Conservation (phyloP, 2,797 vertebrate species). For the Coregonus sp. region DNA sequence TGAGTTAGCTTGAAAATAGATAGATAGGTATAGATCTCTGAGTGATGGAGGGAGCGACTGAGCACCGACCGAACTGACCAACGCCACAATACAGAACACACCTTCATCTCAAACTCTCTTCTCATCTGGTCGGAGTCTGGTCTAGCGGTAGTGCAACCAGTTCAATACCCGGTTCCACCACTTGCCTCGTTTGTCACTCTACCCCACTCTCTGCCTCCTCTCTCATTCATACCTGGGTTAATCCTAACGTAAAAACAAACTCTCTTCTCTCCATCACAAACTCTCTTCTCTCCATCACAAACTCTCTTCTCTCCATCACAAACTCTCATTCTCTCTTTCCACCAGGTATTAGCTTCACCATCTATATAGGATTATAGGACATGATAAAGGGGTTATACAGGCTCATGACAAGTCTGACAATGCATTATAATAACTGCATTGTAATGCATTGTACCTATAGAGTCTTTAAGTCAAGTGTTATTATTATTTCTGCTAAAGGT, state of each 20-base stretch:
- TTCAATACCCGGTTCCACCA: neutral
- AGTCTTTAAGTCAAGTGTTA: neutral
- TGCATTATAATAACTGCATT: neutral
- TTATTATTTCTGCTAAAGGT: constrained; percentile 41
- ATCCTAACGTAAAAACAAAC: neutral
- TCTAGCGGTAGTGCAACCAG: neutral
- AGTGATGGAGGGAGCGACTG: constrained; percentile 10
- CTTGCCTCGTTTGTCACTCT: neutral
- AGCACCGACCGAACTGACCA: constrained; percentile 15
- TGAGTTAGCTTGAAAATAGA: constrained; percentile 48
- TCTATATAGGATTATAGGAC: neutral
- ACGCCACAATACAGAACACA: neutral
- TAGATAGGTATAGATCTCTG: constrained; percentile 25
- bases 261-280: neutral
- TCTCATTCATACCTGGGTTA: neutral
- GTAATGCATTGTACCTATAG: too few relatives aligned
- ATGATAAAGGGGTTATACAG: neutral
- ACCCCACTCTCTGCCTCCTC: neutral
- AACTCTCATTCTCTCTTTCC: neutral
- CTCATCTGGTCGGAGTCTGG: neutral
- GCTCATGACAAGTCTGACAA: neutral
- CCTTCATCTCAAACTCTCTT: neutral
- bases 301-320: neutral
- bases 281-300: neutral
- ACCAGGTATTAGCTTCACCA: neutral